A percentile compares a stretch with the other conserved stretches of the same genome.
Conservation (phyloP, 2,797 vertebrate genomes). For the Triplophysa bombifrons region DNA sequence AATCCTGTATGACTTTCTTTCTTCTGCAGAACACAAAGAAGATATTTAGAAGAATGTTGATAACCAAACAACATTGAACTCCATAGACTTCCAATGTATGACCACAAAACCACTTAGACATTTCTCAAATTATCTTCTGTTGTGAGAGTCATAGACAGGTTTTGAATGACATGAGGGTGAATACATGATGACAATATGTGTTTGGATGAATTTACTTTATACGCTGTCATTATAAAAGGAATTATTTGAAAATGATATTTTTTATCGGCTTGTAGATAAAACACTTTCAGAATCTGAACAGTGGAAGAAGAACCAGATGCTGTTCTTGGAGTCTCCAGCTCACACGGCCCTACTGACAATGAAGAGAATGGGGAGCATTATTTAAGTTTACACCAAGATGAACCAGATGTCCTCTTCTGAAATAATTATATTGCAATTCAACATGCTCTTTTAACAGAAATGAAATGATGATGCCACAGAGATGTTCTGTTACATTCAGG, state of each 20-base stretch:
- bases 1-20: too few relatives aligned
- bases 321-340: conserved; percentile 71
- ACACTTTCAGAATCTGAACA: conserved; percentile 60
- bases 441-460: neutral
- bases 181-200: too few relatives aligned
- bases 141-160: too few relatives aligned
- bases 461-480: neutral
- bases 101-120: too few relatives aligned
- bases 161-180: too few relatives aligned
- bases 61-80: too few relatives aligned
- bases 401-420: neutral
- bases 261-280: conserved; percentile 62
- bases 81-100: too few relatives aligned
- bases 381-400: conserved; percentile 42
- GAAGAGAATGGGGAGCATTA: conserved; percentile 63
- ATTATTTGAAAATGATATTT: neutral
- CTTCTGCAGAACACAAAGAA: too few relatives aligned
- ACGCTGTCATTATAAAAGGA: neutral
- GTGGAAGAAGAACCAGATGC: conserved; percentile 68
- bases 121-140: too few relatives aligned
- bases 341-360: conserved; percentile 71
- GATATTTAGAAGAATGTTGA: too few relatives aligned
- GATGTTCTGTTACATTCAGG: neutral
- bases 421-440: neutral
- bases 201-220: neutral